Conservation (phyloP, 1,140 invertebrate species). For the Drosophila sucinea region DNA sequence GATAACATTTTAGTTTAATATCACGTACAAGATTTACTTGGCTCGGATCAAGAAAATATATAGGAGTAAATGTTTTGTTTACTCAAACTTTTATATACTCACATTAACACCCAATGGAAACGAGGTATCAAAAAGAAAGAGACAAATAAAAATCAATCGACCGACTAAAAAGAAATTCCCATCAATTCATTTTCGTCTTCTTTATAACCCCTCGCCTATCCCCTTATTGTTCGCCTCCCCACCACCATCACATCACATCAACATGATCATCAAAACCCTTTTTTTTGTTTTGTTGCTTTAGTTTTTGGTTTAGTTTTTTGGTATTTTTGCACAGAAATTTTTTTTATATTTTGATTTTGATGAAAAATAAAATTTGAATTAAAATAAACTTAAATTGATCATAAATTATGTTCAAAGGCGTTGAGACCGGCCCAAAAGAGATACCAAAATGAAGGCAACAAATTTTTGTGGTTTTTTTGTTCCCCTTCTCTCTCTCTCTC, state of each 20-base stretch:
- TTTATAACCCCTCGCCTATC: conserved; percentile 9
- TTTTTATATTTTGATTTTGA: conserved; percentile 58
- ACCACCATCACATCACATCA: not conserved
- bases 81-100: not conserved
- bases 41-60: no score
- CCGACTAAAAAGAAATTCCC: conserved; percentile 74
- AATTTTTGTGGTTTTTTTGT: not conserved
- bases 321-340: conserved; percentile 41
- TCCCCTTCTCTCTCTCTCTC: not conserved
- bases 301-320: conserved; percentile 8
- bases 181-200: conserved; percentile 67
- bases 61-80: no score
- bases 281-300: conserved; percentile 7
- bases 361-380: conserved; percentile 73
- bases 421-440: conserved; percentile 29
- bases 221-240: conserved; percentile 25
- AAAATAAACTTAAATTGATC: conserved; percentile 77
- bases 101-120: not conserved
- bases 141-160: conserved; percentile 15
- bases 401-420: conserved; percentile 80
- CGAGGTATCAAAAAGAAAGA: not conserved
- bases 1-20: no score
- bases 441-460: conserved; percentile 10
- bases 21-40: no score
- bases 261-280: conserved; percentile 14